These are phyloP conservation scores for Hemicentrotus pulcherrimus DNA, from an alignment of 35 echinoderm and acorn worm genomes.

Conservation along the genomic window DNA sequence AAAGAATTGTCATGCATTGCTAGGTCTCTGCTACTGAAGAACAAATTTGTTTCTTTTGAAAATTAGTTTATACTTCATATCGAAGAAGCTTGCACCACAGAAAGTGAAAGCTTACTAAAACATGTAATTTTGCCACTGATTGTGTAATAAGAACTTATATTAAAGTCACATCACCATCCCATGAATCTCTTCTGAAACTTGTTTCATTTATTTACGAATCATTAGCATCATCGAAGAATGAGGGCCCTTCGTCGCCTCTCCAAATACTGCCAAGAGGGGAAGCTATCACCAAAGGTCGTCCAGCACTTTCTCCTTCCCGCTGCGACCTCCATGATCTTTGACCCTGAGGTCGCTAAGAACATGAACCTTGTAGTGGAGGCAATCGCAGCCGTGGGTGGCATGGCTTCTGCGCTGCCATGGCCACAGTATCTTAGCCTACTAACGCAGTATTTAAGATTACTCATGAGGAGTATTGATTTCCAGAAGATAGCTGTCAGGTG, in stretches of 20 bases:
- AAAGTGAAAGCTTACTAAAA: too few species aligned
- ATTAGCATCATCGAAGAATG: conserved; percentile 87
- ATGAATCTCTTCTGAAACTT: too few species aligned
- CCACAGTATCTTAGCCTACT: conserved; percentile 68
- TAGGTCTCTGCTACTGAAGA: too few species aligned
- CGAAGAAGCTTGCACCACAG: too few species aligned
- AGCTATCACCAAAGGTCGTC: conserved; percentile 59
- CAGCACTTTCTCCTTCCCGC: conserved; percentile 79
- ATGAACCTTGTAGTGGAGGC: conserved; percentile 86
- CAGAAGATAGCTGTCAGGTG: conserved; percentile 94
- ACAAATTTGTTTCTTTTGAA: too few species aligned
- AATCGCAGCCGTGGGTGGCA: conserved; percentile 77
- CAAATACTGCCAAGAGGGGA: conserved; percentile 66
- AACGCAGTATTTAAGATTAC: conserved; percentile 83
- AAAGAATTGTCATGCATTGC: too few species aligned
- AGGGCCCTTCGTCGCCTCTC: conserved; percentile 76
- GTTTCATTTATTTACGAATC: neutral
- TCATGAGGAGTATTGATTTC: conserved; percentile 66
- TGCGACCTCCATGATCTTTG: conserved; percentile 84
- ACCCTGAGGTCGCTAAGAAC: conserved; percentile 70
- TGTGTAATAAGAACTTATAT: too few species aligned
- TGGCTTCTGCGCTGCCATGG: conserved; percentile 84
- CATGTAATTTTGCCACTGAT: too few species aligned
- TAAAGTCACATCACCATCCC: too few species aligned
- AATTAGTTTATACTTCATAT: too few species aligned